Conservation (phyloP, 1,140 invertebrate genomes). For the Nebria ingens region DNA sequence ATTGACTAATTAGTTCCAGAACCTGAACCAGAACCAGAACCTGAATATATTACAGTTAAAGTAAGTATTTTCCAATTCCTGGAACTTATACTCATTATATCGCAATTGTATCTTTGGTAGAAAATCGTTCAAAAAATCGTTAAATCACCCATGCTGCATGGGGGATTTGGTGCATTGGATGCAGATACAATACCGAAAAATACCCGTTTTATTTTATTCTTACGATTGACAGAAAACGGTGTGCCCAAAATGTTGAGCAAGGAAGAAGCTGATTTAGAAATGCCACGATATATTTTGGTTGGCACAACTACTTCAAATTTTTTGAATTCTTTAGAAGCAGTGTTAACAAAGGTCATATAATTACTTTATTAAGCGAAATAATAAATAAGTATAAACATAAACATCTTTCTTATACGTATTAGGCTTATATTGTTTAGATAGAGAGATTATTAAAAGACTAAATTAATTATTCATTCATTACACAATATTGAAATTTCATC, state of each 20-base stretch:
- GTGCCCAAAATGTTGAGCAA: conserved; percentile 42
- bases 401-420: no score
- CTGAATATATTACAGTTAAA: conserved; percentile 39
- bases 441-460: no score
- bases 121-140: conserved; percentile 53
- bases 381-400: no score
- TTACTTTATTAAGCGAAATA: no score
- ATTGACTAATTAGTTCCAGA: conserved; percentile 31
- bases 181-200: conserved; percentile 36
- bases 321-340: conserved; percentile 39
- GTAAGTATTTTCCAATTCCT: conserved; percentile 32
- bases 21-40: conserved; percentile 38
- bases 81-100: no score
- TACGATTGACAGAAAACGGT: conserved; percentile 46
- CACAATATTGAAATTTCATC: no score
- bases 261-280: conserved; percentile 41
- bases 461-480: no score
- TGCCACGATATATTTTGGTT: conserved; percentile 51
- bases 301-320: conserved; percentile 48
- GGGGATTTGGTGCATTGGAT: conserved; percentile 50
- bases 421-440: no score
- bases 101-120: conserved; percentile 32
- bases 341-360: conserved; percentile 31
- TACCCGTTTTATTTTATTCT: conserved; percentile 52
- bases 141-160: conserved; percentile 52